Evolutionary conservation across 2,888 invertebrate genomes (phyloP).

Genomic region (Magallana nippona): DNA sequence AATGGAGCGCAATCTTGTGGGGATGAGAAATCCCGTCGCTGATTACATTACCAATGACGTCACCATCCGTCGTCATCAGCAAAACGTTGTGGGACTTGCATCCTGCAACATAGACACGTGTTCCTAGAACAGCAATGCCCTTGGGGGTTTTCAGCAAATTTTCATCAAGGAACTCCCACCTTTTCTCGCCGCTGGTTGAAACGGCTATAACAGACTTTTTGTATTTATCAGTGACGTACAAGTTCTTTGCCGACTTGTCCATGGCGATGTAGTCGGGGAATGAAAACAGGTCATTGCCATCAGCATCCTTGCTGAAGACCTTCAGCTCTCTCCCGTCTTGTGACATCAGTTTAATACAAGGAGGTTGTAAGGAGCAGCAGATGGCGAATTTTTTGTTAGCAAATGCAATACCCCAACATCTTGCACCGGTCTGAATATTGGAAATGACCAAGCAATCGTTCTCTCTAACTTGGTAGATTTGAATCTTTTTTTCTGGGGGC

Average conservation of each 20-base stretch:
- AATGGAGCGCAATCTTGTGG: constrained; percentile 59
- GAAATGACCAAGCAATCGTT: constrained; percentile 60
- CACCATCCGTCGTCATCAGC: constrained; percentile 59
- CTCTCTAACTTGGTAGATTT: constrained; percentile 59
- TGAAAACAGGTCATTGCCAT: constrained; percentile 59
- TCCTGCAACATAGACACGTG: constrained; percentile 59
- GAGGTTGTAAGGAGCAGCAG: constrained; percentile 62
- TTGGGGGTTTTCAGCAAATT: constrained; percentile 57
- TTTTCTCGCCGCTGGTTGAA: constrained; percentile 59
- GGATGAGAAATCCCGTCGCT: constrained; percentile 61
- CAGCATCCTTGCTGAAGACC: constrained; percentile 56
- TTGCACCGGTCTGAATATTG: constrained; percentile 59
- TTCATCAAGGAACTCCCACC: constrained; percentile 60
- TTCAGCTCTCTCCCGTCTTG: constrained; percentile 59
- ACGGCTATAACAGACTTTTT: constrained; percentile 58
- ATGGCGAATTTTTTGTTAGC: constrained; percentile 59
- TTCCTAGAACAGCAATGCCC: constrained; percentile 58
- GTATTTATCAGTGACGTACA: constrained; percentile 61
- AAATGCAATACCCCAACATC: constrained; percentile 60
- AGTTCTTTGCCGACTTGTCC: constrained; percentile 54
- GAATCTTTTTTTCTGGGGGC: constrained; percentile 60
- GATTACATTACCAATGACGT: constrained; percentile 58
- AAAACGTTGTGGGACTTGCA: constrained; percentile 60
- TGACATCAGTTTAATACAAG: constrained; percentile 62
- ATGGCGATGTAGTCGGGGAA: constrained; percentile 62